These are phyloP conservation scores for Bombus impatiens DNA, from an alignment of 1,140 invertebrate species.

Conservation along the genomic window DNA sequence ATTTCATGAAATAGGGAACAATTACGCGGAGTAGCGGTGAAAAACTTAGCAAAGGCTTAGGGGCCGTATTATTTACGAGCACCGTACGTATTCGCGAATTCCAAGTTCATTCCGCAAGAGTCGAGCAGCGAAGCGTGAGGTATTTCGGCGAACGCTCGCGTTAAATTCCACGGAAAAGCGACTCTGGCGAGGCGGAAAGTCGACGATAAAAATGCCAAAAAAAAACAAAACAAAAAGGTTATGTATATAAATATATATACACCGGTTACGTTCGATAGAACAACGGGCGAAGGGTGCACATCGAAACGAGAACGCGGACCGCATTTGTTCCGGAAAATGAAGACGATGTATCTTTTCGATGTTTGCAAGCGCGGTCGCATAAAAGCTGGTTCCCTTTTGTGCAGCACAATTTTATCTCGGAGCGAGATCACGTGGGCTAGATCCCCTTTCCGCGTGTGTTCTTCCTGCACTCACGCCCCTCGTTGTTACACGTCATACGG, in stretches of 20 bases:
- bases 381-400: constrained; percentile 20
- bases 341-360: constrained; percentile 44
- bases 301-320: neutral
- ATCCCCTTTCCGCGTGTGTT: constrained; percentile 1
- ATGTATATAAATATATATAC: neutral
- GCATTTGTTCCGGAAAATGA: constrained; percentile 36
- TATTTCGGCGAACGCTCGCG: constrained; percentile 17
- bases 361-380: constrained; percentile 31
- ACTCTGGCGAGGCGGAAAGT: neutral
- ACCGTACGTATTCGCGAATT: neutral
- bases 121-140: neutral
- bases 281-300: neutral
- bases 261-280: neutral
- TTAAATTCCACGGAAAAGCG: constrained; percentile 30
- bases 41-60: neutral
- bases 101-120: neutral
- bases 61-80: neutral
- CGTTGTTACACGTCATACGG: constrained; percentile 23
- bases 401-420: constrained; percentile 42
- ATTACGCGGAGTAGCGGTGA: neutral
- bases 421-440: constrained; percentile 5
- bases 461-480: neutral
- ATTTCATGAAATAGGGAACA: neutral
- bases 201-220: constrained; percentile 6
- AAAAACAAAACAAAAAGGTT: neutral